These are phyloP conservation scores for Tauraco erythrolophus DNA, from an alignment of 2,113 vertebrate species.

Conservation along the genomic window DNA sequence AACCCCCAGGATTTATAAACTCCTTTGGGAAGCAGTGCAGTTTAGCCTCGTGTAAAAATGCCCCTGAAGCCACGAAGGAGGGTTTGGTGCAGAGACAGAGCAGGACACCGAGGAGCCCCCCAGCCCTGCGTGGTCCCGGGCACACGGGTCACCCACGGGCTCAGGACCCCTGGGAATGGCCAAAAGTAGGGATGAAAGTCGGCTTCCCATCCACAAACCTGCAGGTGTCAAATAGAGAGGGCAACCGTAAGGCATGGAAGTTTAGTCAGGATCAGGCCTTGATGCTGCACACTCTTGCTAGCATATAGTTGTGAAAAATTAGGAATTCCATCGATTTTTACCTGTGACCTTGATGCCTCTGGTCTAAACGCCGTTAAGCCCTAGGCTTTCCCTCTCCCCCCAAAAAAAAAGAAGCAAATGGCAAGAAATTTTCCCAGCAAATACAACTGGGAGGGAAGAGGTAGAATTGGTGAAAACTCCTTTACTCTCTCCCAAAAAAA, in stretches of 20 bases:
- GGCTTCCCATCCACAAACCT: background rate
- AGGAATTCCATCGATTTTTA: background rate
- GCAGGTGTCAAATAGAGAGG: background rate
- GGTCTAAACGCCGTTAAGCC: background rate
- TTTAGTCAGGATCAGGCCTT: background rate
- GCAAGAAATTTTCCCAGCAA: background rate
- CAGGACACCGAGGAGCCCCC: accelerated
- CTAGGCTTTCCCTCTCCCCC: background rate
- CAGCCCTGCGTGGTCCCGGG: background rate
- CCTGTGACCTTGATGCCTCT: background rate
- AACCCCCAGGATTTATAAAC: background rate
- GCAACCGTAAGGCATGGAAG: background rate
- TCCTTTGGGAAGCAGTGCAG: background rate
- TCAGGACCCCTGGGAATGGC: background rate
- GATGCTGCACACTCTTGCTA: background rate
- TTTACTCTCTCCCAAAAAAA: background rate
- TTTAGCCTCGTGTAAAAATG: background rate
- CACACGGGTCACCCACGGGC: background rate
- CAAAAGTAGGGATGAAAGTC: background rate
- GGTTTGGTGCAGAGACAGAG: background rate
- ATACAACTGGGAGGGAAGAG: background rate
- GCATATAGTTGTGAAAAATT: background rate
- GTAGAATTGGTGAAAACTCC: background rate
- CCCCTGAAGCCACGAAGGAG: background rate
- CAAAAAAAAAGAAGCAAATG: background rate